Evolutionary conservation across 2,888 invertebrate species (phyloP).

Genomic region (Synanthedon myopaeformis): DNA sequence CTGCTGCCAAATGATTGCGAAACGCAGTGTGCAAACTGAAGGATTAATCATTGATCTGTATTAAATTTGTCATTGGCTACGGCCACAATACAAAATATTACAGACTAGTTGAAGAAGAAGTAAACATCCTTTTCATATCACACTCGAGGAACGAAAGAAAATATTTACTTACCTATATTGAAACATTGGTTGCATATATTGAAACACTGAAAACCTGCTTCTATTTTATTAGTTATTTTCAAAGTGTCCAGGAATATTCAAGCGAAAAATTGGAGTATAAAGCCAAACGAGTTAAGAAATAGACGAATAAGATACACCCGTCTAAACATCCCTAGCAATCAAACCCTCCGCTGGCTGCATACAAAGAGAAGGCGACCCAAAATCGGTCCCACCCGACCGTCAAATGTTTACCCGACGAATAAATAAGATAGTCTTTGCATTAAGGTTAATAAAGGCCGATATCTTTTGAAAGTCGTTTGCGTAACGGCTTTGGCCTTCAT

Average conservation of each 20-base stretch:
- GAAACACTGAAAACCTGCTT: too few relatives aligned
- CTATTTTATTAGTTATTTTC: too few relatives aligned
- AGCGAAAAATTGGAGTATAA: neutral
- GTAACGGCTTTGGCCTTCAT: neutral
- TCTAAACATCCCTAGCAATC: slow-evolving; percentile 10
- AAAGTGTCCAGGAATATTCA: neutral
- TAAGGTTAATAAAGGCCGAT: neutral
- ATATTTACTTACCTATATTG: too few relatives aligned
- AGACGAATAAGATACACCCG: neutral
- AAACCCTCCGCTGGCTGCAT: slow-evolving; percentile 17
- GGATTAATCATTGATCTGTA: too few relatives aligned
- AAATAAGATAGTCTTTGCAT: neutral
- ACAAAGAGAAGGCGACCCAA: slow-evolving; percentile 14
- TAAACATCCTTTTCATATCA: too few relatives aligned
- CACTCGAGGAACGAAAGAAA: too few relatives aligned
- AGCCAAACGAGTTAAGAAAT: neutral
- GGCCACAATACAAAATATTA: too few relatives aligned
- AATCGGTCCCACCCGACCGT: slow-evolving; percentile 1
- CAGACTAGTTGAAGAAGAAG: too few relatives aligned
- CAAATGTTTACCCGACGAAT: neutral
- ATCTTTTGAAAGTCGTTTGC: neutral
- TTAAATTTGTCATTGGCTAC: too few relatives aligned
- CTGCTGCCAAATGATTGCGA: too few relatives aligned
- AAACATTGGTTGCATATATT: too few relatives aligned
- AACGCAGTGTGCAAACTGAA: too few relatives aligned